These are phyloP conservation scores for Athripsodes cinereus DNA, from an alignment of 2,888 invertebrate genomes.

Conservation along the genomic window DNA sequence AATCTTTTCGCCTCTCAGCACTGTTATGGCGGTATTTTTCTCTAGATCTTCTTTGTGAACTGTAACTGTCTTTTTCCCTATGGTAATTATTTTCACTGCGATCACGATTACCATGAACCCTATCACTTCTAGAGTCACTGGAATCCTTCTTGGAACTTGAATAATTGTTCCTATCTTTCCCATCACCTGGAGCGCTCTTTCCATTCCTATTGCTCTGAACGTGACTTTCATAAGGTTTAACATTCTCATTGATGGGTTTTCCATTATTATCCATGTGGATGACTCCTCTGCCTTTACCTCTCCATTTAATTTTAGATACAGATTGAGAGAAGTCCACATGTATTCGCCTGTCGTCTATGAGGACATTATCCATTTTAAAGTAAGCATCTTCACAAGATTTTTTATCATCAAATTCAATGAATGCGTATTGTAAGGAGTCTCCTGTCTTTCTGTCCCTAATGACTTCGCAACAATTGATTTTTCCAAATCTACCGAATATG, in stretches of 20 bases:
- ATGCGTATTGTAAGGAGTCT: slow-evolving; percentile 97
- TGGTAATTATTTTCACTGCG: no score
- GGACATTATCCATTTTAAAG: slow-evolving; percentile 99
- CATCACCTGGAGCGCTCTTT: no score
- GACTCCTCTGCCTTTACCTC: slow-evolving; percentile 80
- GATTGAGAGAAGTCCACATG: slow-evolving; percentile 99
- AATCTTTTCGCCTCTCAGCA: no score
- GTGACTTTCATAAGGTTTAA: no score
- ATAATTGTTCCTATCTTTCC: no score
- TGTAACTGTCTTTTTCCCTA: no score
- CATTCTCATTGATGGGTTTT: neutral
- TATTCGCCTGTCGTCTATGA: slow-evolving; percentile 96
- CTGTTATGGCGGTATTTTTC: no score
- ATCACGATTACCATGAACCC: no score
- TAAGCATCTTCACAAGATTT: slow-evolving; percentile 96
- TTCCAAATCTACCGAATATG: slow-evolving; percentile 94
- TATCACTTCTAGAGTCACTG: no score
- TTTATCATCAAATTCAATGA: slow-evolving; percentile 92
- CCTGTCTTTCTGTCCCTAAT: slow-evolving; percentile 88
- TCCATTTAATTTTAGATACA: slow-evolving; percentile 89
- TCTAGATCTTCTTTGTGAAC: no score
- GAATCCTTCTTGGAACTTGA: no score
- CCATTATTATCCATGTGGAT: slow-evolving; percentile 43
- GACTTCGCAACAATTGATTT: slow-evolving; percentile 90
- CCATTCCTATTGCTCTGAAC: no score